Conservation (phyloP, 2,797 vertebrate species). For the Pseudomugil gertrudae region DNA sequence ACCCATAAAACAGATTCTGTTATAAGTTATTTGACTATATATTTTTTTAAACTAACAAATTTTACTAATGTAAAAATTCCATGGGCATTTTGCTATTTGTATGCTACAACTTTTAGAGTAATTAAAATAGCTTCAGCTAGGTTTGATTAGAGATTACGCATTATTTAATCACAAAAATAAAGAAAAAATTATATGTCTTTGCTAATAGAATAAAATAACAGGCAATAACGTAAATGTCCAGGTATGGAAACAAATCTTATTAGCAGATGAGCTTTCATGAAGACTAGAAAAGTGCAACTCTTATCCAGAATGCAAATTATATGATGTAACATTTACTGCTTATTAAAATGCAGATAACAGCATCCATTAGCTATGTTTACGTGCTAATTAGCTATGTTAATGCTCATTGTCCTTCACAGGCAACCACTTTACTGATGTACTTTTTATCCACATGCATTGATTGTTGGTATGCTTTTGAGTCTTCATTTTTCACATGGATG, state of each 20-base stretch:
- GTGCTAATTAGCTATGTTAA: slow-evolving; percentile 19
- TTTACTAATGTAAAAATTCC: neutral
- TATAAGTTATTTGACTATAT: neutral
- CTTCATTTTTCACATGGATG: slow-evolving; percentile 29
- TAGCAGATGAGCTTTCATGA: slow-evolving; percentile 4
- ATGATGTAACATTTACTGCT: slow-evolving; percentile 13
- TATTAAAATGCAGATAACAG: slow-evolving; percentile 27
- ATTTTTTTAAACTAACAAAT: neutral
- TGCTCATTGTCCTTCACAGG: slow-evolving; percentile 11
- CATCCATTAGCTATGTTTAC: slow-evolving; percentile 10
- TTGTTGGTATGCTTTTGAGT: neutral
- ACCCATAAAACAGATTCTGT: neutral
- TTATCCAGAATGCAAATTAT: neutral
- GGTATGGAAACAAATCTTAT: neutral
- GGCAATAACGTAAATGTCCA: neutral
- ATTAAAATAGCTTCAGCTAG: neutral
- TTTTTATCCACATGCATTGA: slow-evolving; percentile 12
- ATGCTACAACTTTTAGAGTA: neutral
- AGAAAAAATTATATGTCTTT: neutral
- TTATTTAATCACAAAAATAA: neutral
- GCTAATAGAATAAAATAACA: slow-evolving; percentile 1
- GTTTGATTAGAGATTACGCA: neutral
- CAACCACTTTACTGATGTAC: neutral
- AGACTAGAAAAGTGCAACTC: slow-evolving; percentile 1
- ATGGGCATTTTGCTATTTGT: neutral